Evolutionary conservation across 2,888 invertebrate species (phyloP).

Genomic region (Heliconius cydno): DNA sequence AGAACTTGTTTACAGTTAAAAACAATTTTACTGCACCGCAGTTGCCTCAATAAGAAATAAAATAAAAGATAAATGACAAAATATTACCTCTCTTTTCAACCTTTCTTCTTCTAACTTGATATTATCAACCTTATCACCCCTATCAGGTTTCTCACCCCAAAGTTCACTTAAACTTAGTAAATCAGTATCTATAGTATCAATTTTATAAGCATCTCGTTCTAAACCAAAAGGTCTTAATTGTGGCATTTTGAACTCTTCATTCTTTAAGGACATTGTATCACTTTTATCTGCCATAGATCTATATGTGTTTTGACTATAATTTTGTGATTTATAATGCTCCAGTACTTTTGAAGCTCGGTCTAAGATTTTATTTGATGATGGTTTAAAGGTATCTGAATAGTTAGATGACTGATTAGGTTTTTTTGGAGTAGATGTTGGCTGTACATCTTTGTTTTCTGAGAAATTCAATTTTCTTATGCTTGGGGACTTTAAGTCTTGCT

Average conservation of each 20-base stretch:
- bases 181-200: conserved; percentile 75
- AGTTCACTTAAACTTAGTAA: conserved; percentile 85
- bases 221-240: conserved; percentile 70
- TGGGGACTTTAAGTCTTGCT: conserved; percentile 61
- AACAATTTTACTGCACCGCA: no score
- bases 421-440: conserved; percentile 77
- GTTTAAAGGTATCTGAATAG: conserved; percentile 64
- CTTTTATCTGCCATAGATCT: conserved; percentile 60
- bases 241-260: conserved; percentile 73
- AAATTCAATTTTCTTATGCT: conserved; percentile 70
- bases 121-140: conserved; percentile 63
- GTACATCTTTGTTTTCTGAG: conserved; percentile 68
- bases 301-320: conserved; percentile 58
- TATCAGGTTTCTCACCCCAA: conserved; percentile 82
- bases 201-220: conserved; percentile 58
- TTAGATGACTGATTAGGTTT: conserved; percentile 52
- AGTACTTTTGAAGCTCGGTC: conserved; percentile 74
- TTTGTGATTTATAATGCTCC: conserved; percentile 74
- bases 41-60: background rate
- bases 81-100: conserved; percentile 87
- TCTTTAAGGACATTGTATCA: conserved; percentile 55
- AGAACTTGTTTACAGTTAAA: no score
- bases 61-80: background rate
- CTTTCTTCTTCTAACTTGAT: conserved; percentile 89
- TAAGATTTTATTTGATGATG: conserved; percentile 75